Evolutionary conservation across 2,888 invertebrate species (phyloP).

Genomic region (Plagodis pulveraria): DNA sequence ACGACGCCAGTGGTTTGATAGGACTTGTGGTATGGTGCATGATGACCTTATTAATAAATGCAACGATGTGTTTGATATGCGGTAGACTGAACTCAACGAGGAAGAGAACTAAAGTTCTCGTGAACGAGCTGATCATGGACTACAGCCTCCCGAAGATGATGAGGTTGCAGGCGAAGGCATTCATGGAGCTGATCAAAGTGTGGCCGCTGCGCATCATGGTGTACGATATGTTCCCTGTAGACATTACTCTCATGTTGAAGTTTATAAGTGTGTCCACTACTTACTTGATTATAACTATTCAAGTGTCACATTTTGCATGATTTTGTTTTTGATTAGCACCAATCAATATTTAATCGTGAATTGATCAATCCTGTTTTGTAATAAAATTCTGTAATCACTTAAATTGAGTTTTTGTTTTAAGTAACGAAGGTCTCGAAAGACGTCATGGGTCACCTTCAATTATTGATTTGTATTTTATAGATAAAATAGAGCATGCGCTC

Average conservation of each 20-base stretch:
- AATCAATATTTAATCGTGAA: no score
- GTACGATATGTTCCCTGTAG: conserved; percentile 16
- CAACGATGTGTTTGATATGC: background rate
- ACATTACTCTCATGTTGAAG: conserved; percentile 17
- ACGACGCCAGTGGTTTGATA: background rate
- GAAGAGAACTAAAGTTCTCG: background rate
- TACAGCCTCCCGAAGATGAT: background rate
- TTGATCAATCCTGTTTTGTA: no score
- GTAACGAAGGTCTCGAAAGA: no score
- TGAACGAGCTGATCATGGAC: background rate
- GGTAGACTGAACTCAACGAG: background rate
- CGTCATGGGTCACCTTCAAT: no score
- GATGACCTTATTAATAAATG: background rate
- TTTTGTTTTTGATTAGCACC: background rate
- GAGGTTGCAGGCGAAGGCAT: conserved; percentile 12
- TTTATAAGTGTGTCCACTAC: conserved; percentile 9
- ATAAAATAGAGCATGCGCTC: no score
- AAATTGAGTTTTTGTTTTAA: no score
- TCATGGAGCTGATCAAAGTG: conserved; percentile 14
- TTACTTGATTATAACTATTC: background rate
- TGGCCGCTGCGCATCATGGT: conserved; percentile 13
- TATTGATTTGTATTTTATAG: no score
- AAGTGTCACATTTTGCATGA: background rate
- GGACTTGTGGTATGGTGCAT: background rate
- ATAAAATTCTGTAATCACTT: no score